Base-by-base conservation (phyloP, 2,113 vertebrate genomes). In the Triplophysa tibetana region DNA sequence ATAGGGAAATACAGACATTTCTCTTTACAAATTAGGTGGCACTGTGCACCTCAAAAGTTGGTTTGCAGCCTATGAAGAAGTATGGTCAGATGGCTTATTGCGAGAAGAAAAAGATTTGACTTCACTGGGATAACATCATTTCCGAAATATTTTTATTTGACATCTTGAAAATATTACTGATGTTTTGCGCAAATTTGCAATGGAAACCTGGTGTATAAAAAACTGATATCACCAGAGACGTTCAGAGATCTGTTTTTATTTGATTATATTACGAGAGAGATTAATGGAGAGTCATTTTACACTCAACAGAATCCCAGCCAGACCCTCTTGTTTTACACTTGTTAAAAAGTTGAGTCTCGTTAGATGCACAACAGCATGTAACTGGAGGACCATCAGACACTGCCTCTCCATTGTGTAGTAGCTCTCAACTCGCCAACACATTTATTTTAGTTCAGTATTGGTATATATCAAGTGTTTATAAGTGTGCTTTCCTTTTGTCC, bases 241-340 rank as follows among this genome's bases (percentile, higher is more conserved):
- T 52, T 1, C 50, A 52, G 4, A 16, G 14, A 52, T 50, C 50
- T 56, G 45, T 7, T 78, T 69, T 43, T 69, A 41, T 50, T 17
- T 29, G 26, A 66, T 45, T n/a, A 48, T 69, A 69, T 69, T 48
- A 69, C 19, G 23, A 14, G 29, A 60, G 54, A 56, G 70, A 74
- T 74, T 74, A 74, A 74, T n/a, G 50, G 14, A 43, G 43, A 24
- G 70, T 52, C 16, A 26, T 70, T 60, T 56, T 73, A 66, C 21
- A 56, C 62, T 80, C 48, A 17, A 29, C 4, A 50, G 58, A 61
- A 54, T 41, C 33, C 64, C 13, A 7, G 24, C 41, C 68, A 2
- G 70, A 60, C 29, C 3, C 54, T 56, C 52, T 56, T 56, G 19
- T 8, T n/a, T 58, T 16, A 58, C 8, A 58, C 54, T 58, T 2